phyloP scores from a whole-genome alignment of 2,113 vertebrate genomes.

The Gallinago paraguaiae region DNA sequence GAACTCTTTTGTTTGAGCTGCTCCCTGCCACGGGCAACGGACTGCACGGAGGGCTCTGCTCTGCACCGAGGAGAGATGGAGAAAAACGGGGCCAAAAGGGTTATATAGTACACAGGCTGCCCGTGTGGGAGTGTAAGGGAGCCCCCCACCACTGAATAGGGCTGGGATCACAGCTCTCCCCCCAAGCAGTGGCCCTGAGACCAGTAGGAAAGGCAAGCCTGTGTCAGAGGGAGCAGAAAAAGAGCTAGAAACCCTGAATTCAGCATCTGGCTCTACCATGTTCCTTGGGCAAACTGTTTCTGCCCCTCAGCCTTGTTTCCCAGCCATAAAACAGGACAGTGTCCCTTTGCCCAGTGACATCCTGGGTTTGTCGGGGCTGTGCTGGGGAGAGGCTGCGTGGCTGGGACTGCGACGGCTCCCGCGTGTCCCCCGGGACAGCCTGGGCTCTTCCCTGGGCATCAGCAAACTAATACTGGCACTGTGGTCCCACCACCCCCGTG shows the following conservation, averaged over 20 bases:
- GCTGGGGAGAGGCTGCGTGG: not conserved
- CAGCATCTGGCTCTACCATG: not conserved
- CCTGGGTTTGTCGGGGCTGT: not conserved
- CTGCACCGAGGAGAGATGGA: not conserved
- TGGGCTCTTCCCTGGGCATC: not conserved
- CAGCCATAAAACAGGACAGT: not conserved
- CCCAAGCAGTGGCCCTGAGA: not conserved
- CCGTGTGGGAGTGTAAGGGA: not conserved
- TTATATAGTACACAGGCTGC: not conserved
- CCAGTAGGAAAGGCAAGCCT: not conserved
- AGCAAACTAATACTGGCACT: not conserved
- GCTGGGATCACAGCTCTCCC: not conserved
- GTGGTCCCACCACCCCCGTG: rapidly evolving
- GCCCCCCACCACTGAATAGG: not conserved
- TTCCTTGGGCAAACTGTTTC: not conserved
- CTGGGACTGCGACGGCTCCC: not conserved
- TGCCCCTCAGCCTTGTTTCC: not conserved
- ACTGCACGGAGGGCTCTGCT: not conserved
- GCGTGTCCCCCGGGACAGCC: not conserved
- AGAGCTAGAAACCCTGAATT: not conserved
- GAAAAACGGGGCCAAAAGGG: not conserved
- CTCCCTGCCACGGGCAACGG: rapidly evolving
- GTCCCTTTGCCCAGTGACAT: not conserved
- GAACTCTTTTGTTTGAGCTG: not conserved
- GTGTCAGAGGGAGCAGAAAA: not conserved